A percentile compares a stretch with the other conserved stretches of the same genome.
Conservation (phyloP, 2,888 invertebrate species). For the Clanis bilineata region DNA sequence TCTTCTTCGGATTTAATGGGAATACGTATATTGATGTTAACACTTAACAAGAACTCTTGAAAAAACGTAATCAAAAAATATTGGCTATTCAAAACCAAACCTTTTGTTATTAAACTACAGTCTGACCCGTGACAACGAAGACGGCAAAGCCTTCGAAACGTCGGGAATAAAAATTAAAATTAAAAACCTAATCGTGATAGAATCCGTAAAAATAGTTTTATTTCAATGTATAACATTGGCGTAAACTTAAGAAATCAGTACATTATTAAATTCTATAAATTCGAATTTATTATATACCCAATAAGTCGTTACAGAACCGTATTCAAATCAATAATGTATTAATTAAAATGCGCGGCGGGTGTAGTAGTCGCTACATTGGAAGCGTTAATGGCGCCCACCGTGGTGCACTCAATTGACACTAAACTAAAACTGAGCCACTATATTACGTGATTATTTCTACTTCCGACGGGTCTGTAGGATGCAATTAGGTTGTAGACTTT, state of each 20-base stretch:
- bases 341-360: conserved; percentile 28
- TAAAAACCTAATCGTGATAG: too few species aligned
- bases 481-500: background rate
- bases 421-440: conserved; percentile 23
- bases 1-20: background rate
- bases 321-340: conserved; percentile 14
- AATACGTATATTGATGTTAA: background rate
- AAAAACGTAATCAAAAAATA: too few species aligned
- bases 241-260: too few species aligned
- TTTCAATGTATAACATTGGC: too few species aligned
- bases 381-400: conserved; percentile 42
- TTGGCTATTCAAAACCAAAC: too few species aligned
- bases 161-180: too few species aligned
- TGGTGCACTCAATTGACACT: conserved; percentile 32
- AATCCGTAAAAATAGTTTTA: too few species aligned
- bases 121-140: too few species aligned
- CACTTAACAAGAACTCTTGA: background rate
- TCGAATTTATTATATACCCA: background rate
- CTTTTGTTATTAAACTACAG: too few species aligned
- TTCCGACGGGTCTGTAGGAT: conserved; percentile 33
- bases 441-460: conserved; percentile 27
- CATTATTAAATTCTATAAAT: background rate
- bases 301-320: background rate
- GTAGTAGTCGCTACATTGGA: conserved; percentile 11
- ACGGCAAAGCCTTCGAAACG: too few species aligned